Percentiles rank a stretch among this genome's conserved stretches.
Evolutionary conservation across 2,113 vertebrate species (phyloP).

Genomic region (Ahaetulla prasina): DNA sequence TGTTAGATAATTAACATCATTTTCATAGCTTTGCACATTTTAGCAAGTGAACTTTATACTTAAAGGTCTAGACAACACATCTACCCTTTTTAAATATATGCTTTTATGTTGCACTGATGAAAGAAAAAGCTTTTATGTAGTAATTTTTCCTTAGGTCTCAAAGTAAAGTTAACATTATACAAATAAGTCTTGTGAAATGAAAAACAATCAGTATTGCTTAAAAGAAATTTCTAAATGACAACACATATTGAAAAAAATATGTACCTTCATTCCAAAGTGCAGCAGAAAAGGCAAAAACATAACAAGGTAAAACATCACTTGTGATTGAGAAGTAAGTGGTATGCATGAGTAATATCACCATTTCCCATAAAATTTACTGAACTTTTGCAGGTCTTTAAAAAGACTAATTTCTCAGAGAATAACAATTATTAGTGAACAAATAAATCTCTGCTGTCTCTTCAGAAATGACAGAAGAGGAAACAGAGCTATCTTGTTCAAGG

Average conservation of each 20-base stretch:
- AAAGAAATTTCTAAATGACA: conserved; percentile 1
- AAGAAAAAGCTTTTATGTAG: not conserved
- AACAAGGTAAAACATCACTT: not conserved
- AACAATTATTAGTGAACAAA: conserved; percentile 19
- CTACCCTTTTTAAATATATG: not conserved
- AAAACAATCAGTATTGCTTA: conserved; percentile 6
- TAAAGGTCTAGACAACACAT: not conserved
- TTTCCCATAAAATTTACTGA: not conserved
- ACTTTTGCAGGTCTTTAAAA: conserved; percentile 5
- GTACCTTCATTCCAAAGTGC: not conserved
- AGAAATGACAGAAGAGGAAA: not conserved
- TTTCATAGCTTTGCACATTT: not conserved
- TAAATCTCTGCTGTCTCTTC: accelerated
- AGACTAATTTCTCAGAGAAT: not conserved
- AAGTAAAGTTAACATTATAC: conserved; percentile 3
- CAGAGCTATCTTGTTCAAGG: not conserved
- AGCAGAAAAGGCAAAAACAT: not conserved
- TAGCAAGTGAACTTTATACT: not conserved
- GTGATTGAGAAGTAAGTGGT: not conserved
- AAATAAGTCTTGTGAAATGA: not conserved
- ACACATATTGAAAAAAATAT: too few species aligned
- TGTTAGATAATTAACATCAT: not conserved
- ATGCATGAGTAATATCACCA: not conserved
- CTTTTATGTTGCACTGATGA: not conserved
- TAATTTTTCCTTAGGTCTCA: not conserved